These are phyloP conservation scores for Elysia crispata DNA, from an alignment of 2,888 invertebrate species.

Conservation along the genomic window DNA sequence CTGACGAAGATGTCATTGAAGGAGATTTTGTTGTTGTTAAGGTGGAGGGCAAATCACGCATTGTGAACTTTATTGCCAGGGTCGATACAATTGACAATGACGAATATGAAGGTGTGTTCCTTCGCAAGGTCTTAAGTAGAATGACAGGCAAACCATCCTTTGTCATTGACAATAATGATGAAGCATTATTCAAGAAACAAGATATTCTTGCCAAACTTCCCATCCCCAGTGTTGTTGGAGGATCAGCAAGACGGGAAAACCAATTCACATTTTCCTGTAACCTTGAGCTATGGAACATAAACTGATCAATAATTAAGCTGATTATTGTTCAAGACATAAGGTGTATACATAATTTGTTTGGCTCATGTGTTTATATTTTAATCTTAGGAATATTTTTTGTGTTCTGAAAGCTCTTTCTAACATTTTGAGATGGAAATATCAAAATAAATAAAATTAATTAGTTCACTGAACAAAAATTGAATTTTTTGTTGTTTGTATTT, in stretches of 20 bases:
- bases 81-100: neutral
- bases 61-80: constrained; percentile 13
- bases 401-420: neutral
- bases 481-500: too few species aligned
- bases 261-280: neutral
- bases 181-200: neutral
- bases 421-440: too few species aligned
- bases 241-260: neutral
- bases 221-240: neutral
- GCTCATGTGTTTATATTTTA: too few species aligned
- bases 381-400: too few species aligned
- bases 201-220: constrained; percentile 2
- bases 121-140: neutral
- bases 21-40: constrained; percentile 18
- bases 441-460: too few species aligned
- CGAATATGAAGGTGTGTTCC: constrained; percentile 19
- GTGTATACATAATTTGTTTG: too few species aligned
- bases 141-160: neutral
- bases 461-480: too few species aligned
- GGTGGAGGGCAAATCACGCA: neutral
- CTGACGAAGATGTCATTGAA: neutral
- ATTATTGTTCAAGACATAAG: too few species aligned
- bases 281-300: neutral
- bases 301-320: too few species aligned
- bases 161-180: neutral